Percentiles rank a stretch among this genome's conserved stretches.
Conservation (phyloP, 2,113 vertebrate genomes). For the Micromys minutus region DNA sequence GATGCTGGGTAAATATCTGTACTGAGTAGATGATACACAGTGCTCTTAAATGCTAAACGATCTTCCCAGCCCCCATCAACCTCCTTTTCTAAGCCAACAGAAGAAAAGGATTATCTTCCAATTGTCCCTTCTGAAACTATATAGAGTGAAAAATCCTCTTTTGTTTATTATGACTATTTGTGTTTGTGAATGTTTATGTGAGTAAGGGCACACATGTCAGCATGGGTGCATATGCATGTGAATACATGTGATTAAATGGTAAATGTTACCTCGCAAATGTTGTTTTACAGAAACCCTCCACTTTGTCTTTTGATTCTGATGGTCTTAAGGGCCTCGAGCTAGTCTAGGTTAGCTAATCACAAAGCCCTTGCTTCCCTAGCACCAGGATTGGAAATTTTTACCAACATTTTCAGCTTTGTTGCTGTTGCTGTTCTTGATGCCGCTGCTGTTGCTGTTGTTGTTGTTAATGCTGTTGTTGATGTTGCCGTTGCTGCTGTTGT, state of each 20-base stretch:
- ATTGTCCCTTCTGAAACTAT: background rate
- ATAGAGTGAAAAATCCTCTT: accelerated
- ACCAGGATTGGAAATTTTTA: background rate
- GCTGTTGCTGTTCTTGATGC: no score
- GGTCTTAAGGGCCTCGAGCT: background rate
- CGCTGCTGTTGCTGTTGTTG: no score
- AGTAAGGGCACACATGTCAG: no score
- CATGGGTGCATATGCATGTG: background rate
- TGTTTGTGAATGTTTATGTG: no score
- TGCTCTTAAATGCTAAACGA: background rate
- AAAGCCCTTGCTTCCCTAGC: no score
- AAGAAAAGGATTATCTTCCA: background rate
- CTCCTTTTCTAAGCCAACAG: background rate
- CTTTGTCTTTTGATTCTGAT: background rate
- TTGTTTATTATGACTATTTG: background rate
- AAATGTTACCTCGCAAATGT: background rate
- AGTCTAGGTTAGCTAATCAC: no score
- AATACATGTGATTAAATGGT: background rate
- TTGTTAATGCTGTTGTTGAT: background rate
- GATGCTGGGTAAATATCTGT: no score
- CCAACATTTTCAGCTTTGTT: no score
- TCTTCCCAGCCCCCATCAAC: background rate
- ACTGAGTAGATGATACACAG: no score
- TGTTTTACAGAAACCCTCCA: background rate
- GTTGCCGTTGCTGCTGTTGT: background rate